These are phyloP conservation scores for Aradus depressus DNA, from an alignment of 2,888 invertebrate genomes.

Conservation along the genomic window DNA sequence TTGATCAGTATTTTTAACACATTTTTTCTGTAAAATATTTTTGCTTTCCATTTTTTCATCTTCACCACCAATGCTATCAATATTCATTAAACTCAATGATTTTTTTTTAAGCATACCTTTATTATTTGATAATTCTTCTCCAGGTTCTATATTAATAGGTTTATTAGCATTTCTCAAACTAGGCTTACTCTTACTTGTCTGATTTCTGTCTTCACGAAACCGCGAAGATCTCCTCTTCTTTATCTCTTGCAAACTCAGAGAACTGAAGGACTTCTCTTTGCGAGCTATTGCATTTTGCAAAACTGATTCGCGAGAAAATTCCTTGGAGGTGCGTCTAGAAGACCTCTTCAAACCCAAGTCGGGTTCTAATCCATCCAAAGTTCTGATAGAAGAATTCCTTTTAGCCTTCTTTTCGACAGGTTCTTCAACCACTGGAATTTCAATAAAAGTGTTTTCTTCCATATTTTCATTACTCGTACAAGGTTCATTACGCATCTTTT, in stretches of 20 bases:
- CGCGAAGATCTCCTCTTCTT: conserved; percentile 38
- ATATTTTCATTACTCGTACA: conserved; percentile 8
- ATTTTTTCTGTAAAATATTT: background rate
- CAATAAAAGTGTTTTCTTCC: background rate
- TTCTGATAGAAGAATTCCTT: conserved; percentile 3
- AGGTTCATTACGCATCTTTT: conserved; percentile 32
- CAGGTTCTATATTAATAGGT: background rate
- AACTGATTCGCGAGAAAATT: conserved; percentile 47
- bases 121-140: background rate
- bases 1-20: background rate
- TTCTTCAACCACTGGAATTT: conserved; percentile 3
- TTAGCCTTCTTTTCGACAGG: conserved; percentile 9
- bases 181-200: conserved; percentile 6
- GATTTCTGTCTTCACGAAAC: conserved; percentile 20
- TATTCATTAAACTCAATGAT: background rate
- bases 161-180: background rate
- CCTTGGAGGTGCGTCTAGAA: conserved; percentile 51
- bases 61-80: background rate
- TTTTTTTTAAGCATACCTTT: background rate
- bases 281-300: conserved; percentile 59
- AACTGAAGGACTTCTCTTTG: conserved; percentile 56
- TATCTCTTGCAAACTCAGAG: conserved; percentile 36
- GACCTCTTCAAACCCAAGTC: conserved; percentile 46
- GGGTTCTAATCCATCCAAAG: conserved; percentile 11
- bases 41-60: background rate